These are phyloP conservation scores for Drosophila watanabei DNA, from an alignment of 1,140 invertebrate species.

Conservation along the genomic window DNA sequence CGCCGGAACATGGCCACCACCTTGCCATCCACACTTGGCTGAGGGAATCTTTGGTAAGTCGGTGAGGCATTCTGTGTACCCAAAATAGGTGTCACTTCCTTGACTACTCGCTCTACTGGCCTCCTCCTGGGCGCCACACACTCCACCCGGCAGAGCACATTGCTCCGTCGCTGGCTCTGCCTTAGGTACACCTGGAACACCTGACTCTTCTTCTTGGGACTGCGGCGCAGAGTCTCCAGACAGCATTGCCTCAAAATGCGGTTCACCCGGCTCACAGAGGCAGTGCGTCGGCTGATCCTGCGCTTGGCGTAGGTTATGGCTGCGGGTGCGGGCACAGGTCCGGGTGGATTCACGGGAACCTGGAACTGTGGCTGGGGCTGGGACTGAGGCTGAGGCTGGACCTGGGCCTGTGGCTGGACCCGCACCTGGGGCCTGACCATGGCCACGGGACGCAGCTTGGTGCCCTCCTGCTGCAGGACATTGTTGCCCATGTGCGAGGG, in stretches of 20 bases:
- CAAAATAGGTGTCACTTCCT: constrained; percentile 21
- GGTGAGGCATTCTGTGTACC: constrained; percentile 5
- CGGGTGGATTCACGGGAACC: constrained; percentile 17
- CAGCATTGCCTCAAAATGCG: constrained; percentile 52
- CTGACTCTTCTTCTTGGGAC: constrained; percentile 37
- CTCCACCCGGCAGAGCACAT: constrained; percentile 36
- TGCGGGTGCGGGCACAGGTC: constrained; percentile 6
- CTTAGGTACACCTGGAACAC: constrained; percentile 27
- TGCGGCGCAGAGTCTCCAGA: constrained; percentile 41
- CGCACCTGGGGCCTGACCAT: constrained; percentile 61
- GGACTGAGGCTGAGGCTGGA: neutral
- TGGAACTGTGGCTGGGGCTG: constrained; percentile 18
- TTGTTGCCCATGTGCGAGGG: constrained; percentile 77
- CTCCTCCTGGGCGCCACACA: constrained; percentile 29
- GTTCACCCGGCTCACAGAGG: constrained; percentile 30
- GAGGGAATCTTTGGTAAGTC: constrained; percentile 65
- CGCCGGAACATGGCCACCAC: constrained; percentile 82
- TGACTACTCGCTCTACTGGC: constrained; percentile 7
- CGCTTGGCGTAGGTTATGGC: constrained; percentile 63
- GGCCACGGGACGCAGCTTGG: constrained; percentile 47
- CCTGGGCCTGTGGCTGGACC: constrained; percentile 19
- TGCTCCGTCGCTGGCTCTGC: constrained; percentile 25
- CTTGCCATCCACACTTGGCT: constrained; percentile 79
- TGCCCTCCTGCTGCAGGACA: constrained; percentile 34
- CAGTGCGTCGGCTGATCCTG: constrained; percentile 37